Evolutionary conservation across 2,797 vertebrate genomes (phyloP).

Genomic region (Ctenochaetus hawaiiensis): DNA sequence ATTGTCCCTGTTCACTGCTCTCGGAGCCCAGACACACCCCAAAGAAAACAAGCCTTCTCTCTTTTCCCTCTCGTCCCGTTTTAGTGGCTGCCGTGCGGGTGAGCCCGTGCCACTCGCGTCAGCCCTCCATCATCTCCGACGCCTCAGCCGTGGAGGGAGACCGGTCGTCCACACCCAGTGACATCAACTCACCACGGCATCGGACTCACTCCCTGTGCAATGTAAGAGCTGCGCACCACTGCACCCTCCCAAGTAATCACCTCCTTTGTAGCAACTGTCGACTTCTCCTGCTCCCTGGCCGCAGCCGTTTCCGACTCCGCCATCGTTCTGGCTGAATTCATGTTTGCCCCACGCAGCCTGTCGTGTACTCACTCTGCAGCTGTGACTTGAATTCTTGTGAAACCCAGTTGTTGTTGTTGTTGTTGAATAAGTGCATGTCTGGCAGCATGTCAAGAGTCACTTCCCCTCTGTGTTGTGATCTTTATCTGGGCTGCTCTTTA

Average conservation of each 20-base stretch:
- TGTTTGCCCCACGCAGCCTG: constrained; percentile 50
- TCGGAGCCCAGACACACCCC: constrained; percentile 45
- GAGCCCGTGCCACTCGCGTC: constrained; percentile 97
- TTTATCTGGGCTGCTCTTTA: constrained; percentile 45
- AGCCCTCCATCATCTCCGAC: constrained; percentile 95
- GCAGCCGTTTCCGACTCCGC: constrained; percentile 41
- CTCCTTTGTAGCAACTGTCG: constrained; percentile 45
- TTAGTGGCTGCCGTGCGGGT: constrained; percentile 91
- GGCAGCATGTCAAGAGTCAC: constrained; percentile 66
- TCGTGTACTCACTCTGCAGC: constrained; percentile 50
- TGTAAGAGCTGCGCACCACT: constrained; percentile 87
- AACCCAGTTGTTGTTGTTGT: constrained; percentile 24
- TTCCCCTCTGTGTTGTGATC: constrained; percentile 50
- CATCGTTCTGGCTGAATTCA: constrained; percentile 67
- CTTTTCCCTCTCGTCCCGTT: constrained; percentile 61
- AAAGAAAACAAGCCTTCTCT: constrained; percentile 61
- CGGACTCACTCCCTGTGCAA: constrained; percentile 99
- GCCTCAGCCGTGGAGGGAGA: constrained; percentile 94
- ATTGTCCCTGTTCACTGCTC: constrained; percentile 24
- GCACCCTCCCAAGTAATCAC: constrained; percentile 67
- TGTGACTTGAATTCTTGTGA: constrained; percentile 51
- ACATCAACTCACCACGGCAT: constrained; percentile 98
- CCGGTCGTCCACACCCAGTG: constrained; percentile 95
- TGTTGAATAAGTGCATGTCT: constrained; percentile 57
- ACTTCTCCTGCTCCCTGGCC: constrained; percentile 37